Evolutionary conservation across 2,888 invertebrate species (phyloP).

Genomic region (Ophion ventricosus): DNA sequence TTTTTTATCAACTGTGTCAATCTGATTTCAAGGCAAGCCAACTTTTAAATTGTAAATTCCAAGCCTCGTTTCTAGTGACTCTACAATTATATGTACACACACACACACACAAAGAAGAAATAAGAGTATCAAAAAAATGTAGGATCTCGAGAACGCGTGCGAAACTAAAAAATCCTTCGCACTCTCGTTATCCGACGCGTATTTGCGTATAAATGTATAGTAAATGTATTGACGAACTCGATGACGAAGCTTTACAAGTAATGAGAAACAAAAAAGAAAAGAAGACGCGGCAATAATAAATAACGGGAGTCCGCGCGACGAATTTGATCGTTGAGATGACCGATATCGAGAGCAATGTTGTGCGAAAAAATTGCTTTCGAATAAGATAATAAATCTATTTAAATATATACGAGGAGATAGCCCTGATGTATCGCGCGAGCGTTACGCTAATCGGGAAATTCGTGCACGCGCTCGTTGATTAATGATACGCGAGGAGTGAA

Average conservation of each 20-base stretch:
- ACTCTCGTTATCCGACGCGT: conserved; percentile 33
- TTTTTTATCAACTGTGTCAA: too few species aligned
- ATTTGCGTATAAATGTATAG: conserved; percentile 43
- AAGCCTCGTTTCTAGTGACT: too few species aligned
- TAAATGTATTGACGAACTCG: conserved; percentile 26
- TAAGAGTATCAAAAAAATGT: neutral
- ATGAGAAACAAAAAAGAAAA: conserved; percentile 29
- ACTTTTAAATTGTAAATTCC: too few species aligned
- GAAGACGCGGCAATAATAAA: conserved; percentile 10
- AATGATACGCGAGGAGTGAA: neutral
- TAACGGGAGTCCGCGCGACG: conserved; percentile 53
- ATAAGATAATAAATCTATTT: conserved; percentile 74
- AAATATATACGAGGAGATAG: conserved; percentile 70
- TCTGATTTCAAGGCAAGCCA: too few species aligned
- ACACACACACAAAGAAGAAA: neutral
- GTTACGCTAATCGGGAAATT: conserved; percentile 14
- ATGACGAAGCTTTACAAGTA: conserved; percentile 27
- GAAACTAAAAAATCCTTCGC: conserved; percentile 7
- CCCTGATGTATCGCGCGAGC: neutral
- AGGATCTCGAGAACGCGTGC: conserved; percentile 20
- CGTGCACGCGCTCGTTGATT: neutral
- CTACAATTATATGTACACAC: neutral
- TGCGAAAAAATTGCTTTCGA: conserved; percentile 78
- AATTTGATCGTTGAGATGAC: conserved; percentile 75
- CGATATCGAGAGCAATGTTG: conserved; percentile 78